A percentile compares a stretch with the other conserved stretches of the same genome.
Conservation (phyloP, 2,797 vertebrate species). For the Pseudomugil gertrudae region DNA sequence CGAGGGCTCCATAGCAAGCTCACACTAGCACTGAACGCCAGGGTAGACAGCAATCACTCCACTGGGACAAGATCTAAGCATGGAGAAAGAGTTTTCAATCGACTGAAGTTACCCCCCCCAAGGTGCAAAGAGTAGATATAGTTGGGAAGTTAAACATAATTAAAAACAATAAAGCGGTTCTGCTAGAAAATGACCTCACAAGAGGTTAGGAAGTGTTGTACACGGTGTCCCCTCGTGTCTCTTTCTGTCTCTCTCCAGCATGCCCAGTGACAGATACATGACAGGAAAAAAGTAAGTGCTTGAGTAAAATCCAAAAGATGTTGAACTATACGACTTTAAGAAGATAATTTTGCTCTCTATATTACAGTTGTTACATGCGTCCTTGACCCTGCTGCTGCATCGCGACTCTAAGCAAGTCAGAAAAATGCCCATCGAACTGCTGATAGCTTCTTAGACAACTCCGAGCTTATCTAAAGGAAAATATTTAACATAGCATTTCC, state of each 20-base stretch:
- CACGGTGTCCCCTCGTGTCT: conserved; percentile 40
- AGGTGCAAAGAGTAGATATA: conserved; percentile 32
- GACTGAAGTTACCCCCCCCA: conserved; percentile 13
- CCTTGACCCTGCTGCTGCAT: conserved; percentile 62
- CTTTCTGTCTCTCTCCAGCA: conserved; percentile 44
- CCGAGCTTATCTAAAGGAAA: conserved; percentile 69
- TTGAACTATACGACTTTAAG: conserved; percentile 77
- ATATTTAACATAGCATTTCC: conserved; percentile 67
- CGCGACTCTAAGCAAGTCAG: conserved; percentile 51
- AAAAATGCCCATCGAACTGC: conserved; percentile 65
- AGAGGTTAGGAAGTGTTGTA: conserved; percentile 42
- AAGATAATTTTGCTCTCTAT: conserved; percentile 79
- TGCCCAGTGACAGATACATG: conserved; percentile 64
- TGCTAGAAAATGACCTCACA: conserved; percentile 28
- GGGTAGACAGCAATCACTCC: conserved; percentile 48
- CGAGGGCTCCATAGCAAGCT: conserved; percentile 49
- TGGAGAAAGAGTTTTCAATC: conserved; percentile 34
- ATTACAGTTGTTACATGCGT: conserved; percentile 79
- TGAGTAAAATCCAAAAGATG: conserved; percentile 79
- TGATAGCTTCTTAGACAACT: conserved; percentile 66
- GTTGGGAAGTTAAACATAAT: conserved; percentile 10
- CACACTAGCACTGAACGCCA: conserved; percentile 47
- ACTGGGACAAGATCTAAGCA: conserved; percentile 39
- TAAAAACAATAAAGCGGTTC: conserved; percentile 23
- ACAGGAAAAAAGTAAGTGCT: conserved; percentile 77